A percentile compares a stretch with the other conserved stretches of the same genome.
Evolutionary conservation across 1,140 invertebrate species (phyloP).

Genomic region (Drosophila azteca): DNA sequence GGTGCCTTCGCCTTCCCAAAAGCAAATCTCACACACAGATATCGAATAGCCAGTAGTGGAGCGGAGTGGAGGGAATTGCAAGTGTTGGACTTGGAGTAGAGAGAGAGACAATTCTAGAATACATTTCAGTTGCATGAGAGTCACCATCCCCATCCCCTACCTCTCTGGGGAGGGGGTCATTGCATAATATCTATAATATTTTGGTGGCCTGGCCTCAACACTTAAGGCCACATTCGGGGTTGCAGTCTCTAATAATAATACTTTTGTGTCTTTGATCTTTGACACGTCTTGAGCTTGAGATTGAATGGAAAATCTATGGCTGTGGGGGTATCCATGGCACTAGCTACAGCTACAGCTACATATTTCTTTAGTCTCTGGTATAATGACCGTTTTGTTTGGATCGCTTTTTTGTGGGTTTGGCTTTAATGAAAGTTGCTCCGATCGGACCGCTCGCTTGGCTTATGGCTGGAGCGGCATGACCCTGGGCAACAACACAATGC

Average conservation of each 20-base stretch:
- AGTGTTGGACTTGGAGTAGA: no score
- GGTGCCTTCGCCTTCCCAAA: slow-evolving; percentile 7
- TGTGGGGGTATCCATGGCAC: slow-evolving; percentile 6
- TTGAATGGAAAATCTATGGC: slow-evolving; percentile 36
- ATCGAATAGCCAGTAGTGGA: neutral
- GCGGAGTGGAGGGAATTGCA: neutral
- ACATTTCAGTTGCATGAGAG: no score
- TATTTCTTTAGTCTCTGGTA: slow-evolving; percentile 8
- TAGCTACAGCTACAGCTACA: neutral
- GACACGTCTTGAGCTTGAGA: slow-evolving; percentile 43
- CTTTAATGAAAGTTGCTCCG: slow-evolving; percentile 62
- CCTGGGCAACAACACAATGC: slow-evolving; percentile 48
- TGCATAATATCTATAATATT: no score
- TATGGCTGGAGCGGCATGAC: slow-evolving; percentile 54
- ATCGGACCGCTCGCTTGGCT: slow-evolving; percentile 24
- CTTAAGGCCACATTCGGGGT: no score
- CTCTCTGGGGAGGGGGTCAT: no score
- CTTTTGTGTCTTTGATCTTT: slow-evolving; percentile 42
- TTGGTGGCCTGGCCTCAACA: no score
- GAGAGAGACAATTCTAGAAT: no score
- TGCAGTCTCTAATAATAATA: no score
- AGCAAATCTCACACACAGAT: slow-evolving; percentile 1
- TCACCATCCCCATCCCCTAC: no score
- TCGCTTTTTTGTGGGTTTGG: slow-evolving; percentile 57
- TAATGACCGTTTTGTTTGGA: slow-evolving; percentile 27